Percentiles rank a stretch among this genome's conserved stretches.
Evolutionary conservation across 2,888 invertebrate species (phyloP).

Genomic region (Eristalis intricaria): DNA sequence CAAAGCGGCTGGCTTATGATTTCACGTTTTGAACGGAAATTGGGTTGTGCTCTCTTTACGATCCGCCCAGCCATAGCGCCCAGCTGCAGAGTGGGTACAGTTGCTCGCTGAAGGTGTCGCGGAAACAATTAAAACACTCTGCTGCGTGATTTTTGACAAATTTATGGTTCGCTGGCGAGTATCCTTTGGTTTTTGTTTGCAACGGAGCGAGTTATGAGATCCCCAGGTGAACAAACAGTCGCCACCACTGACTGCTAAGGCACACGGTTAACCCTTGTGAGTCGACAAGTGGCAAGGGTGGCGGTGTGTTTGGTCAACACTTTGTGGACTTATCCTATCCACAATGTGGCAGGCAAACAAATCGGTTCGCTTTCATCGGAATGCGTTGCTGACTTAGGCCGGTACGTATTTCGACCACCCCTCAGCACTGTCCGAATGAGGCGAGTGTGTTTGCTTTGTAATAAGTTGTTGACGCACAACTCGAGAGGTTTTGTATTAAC

Average conservation of each 20-base stretch:
- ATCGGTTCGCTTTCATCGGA: constrained; percentile 26
- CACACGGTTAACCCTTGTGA: constrained; percentile 5
- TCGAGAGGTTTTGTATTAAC: constrained; percentile 40
- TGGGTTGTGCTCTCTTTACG: constrained; percentile 38
- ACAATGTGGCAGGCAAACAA: constrained; percentile 45
- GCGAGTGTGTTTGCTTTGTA: constrained; percentile 29
- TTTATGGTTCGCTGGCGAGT: constrained; percentile 36
- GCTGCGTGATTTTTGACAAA: constrained; percentile 52
- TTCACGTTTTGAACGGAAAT: constrained; percentile 30
- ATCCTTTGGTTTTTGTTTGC: constrained; percentile 30
- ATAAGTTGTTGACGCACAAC: constrained; percentile 46
- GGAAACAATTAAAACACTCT: constrained; percentile 58
- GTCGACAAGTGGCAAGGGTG: neutral
- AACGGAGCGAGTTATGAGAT: neutral
- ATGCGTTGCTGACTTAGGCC: constrained; percentile 21
- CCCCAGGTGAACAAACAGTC: neutral
- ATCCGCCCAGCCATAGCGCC: neutral
- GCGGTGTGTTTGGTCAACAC: constrained; percentile 44
- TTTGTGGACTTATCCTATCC: constrained; percentile 34
- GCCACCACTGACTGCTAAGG: neutral
- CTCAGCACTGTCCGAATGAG: neutral
- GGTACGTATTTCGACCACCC: neutral
- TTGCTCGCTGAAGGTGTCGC: constrained; percentile 29
- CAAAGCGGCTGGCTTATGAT: constrained; percentile 42
- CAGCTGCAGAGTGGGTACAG: constrained; percentile 7